Conservation (phyloP, 2,113 vertebrate species). For the Carollia perspicillata region DNA sequence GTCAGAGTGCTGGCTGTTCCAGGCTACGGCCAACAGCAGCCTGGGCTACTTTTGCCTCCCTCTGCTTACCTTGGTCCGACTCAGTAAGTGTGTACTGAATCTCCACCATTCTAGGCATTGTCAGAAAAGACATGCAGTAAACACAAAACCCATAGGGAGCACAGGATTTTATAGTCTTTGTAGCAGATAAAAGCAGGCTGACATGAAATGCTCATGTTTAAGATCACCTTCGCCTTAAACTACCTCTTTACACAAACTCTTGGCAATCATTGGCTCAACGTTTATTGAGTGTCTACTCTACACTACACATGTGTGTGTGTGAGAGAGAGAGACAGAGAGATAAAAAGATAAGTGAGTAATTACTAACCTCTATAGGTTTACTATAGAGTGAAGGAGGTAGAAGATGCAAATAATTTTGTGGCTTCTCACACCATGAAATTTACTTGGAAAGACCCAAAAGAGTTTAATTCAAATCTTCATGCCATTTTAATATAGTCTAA, state of each 20-base stretch:
- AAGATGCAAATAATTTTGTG: conserved; percentile 5
- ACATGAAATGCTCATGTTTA: neutral
- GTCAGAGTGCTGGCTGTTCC: neutral
- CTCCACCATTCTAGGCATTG: neutral
- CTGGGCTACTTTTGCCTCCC: neutral
- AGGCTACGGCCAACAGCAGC: neutral
- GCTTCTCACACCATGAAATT: neutral
- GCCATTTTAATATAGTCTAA: neutral
- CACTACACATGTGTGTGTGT: neutral
- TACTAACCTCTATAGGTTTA: neutral
- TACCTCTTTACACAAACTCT: neutral
- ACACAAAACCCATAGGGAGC: neutral
- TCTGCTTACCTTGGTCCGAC: neutral
- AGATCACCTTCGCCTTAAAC: neutral
- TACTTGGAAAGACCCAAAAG: neutral
- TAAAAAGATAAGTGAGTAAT: neutral
- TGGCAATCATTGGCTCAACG: neutral
- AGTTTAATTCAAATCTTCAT: neutral
- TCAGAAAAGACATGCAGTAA: conserved; percentile 21
- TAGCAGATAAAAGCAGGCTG: neutral
- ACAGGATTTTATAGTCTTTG: neutral
- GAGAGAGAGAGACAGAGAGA: neutral
- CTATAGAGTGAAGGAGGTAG: neutral
- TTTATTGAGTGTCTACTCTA: neutral
- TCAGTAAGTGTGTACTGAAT: neutral